Evolutionary conservation across 2,888 invertebrate species (phyloP), one percentile per base, ranked within the genome.

Genomic region (Lumbricus terrestris): DNA sequence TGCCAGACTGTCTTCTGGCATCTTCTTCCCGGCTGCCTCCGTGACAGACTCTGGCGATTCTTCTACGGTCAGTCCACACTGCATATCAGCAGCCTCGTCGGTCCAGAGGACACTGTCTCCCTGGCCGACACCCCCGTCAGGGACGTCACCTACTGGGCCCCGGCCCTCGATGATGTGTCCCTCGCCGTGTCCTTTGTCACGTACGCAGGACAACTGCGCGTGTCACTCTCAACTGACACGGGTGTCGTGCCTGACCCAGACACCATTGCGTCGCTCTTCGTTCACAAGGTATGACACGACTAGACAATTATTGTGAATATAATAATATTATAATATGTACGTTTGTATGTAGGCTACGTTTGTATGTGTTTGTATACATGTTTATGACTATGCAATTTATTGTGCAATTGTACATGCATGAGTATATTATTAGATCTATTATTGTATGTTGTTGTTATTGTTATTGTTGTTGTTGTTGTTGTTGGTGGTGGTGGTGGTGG

Each of bases 111-210:
- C 11, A 92, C 94, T 0, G 92, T 96, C 69, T 94, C 95, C 91
- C 94, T 96, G 85, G 95, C 95, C 83, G 95, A 94, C 23, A 92
- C 93, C 33, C 93, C 93, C 90, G 93, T 95, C 37, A 94, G 94
- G 92, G 93, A 93, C 88, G 93, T 95, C 90, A 92, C 94, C 88
- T 94, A 94, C 93, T 95, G 96, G 94, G 94, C 95, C 92, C 96
- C 96, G 3, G 95, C 96, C 13, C 94, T 95, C 47, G 94, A 95
- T 34, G 94, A 95, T 38, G 94, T 96, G 88, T 95, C 95, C 18
- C 93, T 96, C 42, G 95, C 95, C 1, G 94, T 96, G 69, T 95
- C 96, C 18, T 95, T 96, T 91, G 94, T 96, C 92, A 95, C 95
- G 82, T 96, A 96, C 93, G 95, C 95, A 23, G 95, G 96, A 92